Conservation (phyloP, 2,888 invertebrate species). For the Synanthedon vespiformis region DNA sequence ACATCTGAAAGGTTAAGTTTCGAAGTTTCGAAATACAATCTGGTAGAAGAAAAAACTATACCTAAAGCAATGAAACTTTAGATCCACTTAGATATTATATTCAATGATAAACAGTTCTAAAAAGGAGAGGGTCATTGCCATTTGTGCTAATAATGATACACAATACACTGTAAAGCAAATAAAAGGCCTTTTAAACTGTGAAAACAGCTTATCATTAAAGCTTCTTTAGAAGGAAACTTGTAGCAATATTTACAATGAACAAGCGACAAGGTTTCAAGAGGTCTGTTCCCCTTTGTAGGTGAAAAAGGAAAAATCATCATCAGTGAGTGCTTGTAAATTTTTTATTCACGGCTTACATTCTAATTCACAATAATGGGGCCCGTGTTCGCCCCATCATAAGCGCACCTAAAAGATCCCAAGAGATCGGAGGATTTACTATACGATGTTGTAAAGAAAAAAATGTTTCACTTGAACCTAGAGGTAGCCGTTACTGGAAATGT, state of each 20-base stretch:
- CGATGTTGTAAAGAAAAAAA: slow-evolving; percentile 2
- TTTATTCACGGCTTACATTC: slow-evolving; percentile 25
- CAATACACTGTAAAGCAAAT: too few species aligned
- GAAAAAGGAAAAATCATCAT: slow-evolving; percentile 16
- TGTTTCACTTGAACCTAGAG: not conserved
- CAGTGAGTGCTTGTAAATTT: slow-evolving; percentile 32
- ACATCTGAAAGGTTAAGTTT: too few species aligned
- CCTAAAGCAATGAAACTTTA: too few species aligned
- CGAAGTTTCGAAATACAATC: too few species aligned
- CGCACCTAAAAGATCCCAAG: slow-evolving; percentile 27
- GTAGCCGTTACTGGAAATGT: not conserved
- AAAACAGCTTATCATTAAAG: not conserved
- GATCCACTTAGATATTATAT: too few species aligned
- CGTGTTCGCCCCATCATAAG: slow-evolving; percentile 16
- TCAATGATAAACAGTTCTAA: too few species aligned
- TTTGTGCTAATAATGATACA: too few species aligned
- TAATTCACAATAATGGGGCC: slow-evolving; percentile 19
- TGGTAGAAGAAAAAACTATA: too few species aligned
- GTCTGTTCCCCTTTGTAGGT: not conserved
- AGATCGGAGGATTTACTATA: slow-evolving; percentile 11
- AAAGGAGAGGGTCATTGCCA: too few species aligned
- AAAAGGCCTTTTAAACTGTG: not conserved
- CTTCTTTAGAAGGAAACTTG: not conserved
- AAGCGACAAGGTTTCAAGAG: not conserved
- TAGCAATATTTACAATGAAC: not conserved